Conservation (phyloP, 2,797 vertebrate species). For the Falco berigora region DNA sequence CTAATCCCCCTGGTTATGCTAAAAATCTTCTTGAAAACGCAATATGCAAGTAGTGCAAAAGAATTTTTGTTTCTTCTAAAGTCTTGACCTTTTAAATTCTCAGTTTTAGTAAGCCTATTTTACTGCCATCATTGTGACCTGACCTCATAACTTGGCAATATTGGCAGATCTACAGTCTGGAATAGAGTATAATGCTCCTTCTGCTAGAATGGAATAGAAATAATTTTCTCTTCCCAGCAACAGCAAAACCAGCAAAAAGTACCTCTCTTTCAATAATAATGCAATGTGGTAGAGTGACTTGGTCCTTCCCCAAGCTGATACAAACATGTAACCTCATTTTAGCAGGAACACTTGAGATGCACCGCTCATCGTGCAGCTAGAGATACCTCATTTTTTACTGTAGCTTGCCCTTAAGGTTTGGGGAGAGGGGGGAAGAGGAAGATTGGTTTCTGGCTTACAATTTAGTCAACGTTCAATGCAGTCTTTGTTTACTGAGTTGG, state of each 20-base stretch:
- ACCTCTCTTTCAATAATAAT: not conserved
- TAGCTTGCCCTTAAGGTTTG: not conserved
- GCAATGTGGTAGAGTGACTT: not conserved
- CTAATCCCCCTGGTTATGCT: not conserved
- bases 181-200: not conserved
- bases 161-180: not conserved
- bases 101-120: not conserved
- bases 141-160: not conserved
- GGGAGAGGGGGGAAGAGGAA: not conserved
- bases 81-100: not conserved
- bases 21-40: not conserved
- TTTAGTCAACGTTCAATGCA: not conserved
- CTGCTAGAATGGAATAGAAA: not conserved
- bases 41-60: not conserved
- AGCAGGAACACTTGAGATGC: not conserved
- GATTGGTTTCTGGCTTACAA: not conserved
- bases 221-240: not conserved
- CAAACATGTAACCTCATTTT: accelerated
- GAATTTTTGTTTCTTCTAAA: not conserved
- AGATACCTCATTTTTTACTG: not conserved
- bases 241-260: not conserved
- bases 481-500: not conserved
- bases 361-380: accelerated
- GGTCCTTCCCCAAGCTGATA: not conserved
- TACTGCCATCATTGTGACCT: not conserved